Percentiles rank a stretch among this genome's conserved stretches.
Evolutionary conservation across 2,888 invertebrate species (phyloP).

Genomic region (Tubiluchus corallicola): DNA sequence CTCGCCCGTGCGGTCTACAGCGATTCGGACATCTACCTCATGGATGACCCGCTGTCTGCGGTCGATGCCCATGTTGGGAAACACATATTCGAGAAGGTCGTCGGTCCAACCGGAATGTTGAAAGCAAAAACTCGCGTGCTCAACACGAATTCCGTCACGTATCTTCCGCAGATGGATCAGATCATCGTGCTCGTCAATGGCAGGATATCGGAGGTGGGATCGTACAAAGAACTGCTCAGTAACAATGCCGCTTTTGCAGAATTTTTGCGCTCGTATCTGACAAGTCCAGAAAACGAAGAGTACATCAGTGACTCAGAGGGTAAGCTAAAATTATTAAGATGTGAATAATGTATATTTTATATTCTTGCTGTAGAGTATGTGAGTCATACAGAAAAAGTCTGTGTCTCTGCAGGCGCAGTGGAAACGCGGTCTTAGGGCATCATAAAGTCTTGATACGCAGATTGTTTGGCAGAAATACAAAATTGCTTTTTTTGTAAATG

Average conservation of each 20-base stretch:
- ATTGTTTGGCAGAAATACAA: too few relatives aligned
- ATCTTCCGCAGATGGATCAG: constrained; percentile 24
- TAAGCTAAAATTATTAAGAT: neutral
- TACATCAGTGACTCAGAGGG: too few relatives aligned
- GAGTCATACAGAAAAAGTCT: too few relatives aligned
- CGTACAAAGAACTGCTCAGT: constrained; percentile 22
- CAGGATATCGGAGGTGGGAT: constrained; percentile 21
- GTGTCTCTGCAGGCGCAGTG: too few relatives aligned
- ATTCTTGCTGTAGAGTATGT: neutral
- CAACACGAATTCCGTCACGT: constrained; percentile 28
- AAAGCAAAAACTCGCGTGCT: constrained; percentile 26
- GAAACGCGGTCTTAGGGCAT: too few relatives aligned
- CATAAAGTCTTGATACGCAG: too few relatives aligned
- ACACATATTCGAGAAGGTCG: constrained; percentile 28
- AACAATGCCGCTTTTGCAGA: constrained; percentile 27
- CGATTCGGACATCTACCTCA: constrained; percentile 28
- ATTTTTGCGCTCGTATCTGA: constrained; percentile 23
- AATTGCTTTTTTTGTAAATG: too few relatives aligned
- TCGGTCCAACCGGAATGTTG: constrained; percentile 22
- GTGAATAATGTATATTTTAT: neutral
- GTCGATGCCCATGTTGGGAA: constrained; percentile 31
- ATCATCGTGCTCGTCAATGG: constrained; percentile 27
- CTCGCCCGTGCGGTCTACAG: constrained; percentile 30
- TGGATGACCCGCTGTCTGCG: constrained; percentile 32
- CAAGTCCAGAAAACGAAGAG: too few relatives aligned